Base-by-base conservation (phyloP, 2,113 vertebrate genomes). In the Sphyrna mokarran region DNA sequence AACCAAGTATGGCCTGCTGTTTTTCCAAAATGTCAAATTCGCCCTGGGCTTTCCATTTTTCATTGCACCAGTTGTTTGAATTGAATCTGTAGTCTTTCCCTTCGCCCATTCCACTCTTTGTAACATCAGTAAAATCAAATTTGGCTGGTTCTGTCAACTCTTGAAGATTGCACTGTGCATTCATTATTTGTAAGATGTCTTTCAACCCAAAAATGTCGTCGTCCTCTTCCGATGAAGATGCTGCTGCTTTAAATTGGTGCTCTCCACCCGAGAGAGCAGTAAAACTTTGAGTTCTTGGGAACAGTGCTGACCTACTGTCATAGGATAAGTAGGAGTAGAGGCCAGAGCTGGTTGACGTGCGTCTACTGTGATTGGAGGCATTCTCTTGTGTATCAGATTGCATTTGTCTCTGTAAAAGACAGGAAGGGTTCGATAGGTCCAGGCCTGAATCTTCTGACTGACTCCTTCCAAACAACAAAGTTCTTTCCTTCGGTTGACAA, bases 381-480 rank as follows among this genome's bases (percentile, higher is more conserved):
- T 93, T 37, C 89, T 93, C 89, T 93, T 37, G 61, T 37, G 7
- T 9, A 11, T 93, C 89, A 40, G 61, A 66, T 22, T n/a, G 23
- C 54, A 58, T 5, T 8, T 26, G 33, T 20, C 63, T 93, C 61
- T 66, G 89, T 68, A 37, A 93, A 20, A 66, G 89, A 5, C 33
- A 93, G 63, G 33, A 66, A 14, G 61, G 10, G 89, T 66, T 93
- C 2, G 89, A 68, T 93, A 93, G 63, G 22, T 68, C 89, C 89
- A 93, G 61, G 6, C 89, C 89, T 11, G 89, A 93, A 66, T 93
- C 89, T 93, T 93, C 61, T 93, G 89, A 93, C 58, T 43, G 58
- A 43, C 89, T 93, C 18, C 58, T 40, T n/a, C 33, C 33, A 68
- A 93, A 93, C 89, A 22, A 66, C n/a, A 29, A 37, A 2, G 89